phyloP scores from a whole-genome alignment of 2,888 invertebrate genomes.

The Gibbula magus region DNA sequence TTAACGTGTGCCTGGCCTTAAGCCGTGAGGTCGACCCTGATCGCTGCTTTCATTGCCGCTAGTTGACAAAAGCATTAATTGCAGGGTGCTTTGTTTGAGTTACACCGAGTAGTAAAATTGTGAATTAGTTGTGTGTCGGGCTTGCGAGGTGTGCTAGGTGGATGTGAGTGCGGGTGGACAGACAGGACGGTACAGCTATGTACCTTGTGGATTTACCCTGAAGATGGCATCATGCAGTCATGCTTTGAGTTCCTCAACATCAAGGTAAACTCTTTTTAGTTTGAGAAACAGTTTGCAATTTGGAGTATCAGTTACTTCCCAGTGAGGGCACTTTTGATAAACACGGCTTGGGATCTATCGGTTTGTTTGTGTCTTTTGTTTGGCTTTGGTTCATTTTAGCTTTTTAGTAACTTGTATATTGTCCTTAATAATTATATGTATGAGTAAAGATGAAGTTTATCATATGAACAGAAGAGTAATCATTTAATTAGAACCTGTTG shows the following conservation, averaged over 20 bases:
- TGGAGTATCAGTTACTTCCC: too few relatives aligned
- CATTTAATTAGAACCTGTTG: too few relatives aligned
- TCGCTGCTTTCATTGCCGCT: neutral
- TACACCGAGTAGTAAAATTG: neutral
- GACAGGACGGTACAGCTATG: neutral
- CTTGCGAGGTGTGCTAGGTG: neutral
- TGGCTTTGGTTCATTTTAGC: too few relatives aligned
- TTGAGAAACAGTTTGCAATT: too few relatives aligned
- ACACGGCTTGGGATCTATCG: too few relatives aligned
- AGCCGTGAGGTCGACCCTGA: neutral
- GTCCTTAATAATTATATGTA: too few relatives aligned
- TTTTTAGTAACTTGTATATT: too few relatives aligned
- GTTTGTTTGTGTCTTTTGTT: too few relatives aligned
- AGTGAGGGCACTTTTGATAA: too few relatives aligned
- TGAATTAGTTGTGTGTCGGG: neutral
- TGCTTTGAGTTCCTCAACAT: conserved; percentile 12
- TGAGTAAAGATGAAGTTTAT: too few relatives aligned
- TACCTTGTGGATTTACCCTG: neutral
- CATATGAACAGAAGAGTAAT: too few relatives aligned
- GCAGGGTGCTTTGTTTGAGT: conserved; percentile 16
- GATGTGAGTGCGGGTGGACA: neutral
- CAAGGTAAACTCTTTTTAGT: neutral
- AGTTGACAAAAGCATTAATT: conserved; percentile 20
- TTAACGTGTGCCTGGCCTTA: neutral
- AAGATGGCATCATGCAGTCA: neutral